phyloP scores from a whole-genome alignment of 2,797 vertebrate genomes.

The Meriones psammophilus region DNA sequence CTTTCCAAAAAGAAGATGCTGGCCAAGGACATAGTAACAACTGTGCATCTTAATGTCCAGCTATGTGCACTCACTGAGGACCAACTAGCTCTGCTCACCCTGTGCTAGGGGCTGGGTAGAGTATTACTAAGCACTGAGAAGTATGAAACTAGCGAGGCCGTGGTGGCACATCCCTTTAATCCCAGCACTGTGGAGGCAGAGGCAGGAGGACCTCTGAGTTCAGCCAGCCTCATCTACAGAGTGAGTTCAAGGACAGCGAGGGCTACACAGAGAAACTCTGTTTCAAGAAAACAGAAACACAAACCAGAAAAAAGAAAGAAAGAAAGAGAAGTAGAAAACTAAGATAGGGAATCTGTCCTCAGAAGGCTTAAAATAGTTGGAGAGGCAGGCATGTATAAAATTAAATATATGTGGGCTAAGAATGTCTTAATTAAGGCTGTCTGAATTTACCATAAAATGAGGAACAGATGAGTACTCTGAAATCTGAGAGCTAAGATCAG shows the following conservation, averaged over 20 bases:
- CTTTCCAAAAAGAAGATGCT: not conserved
- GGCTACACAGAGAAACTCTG: too few species aligned
- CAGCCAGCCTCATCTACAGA: too few species aligned
- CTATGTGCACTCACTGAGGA: not conserved
- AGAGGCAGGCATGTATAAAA: slow-evolving; percentile 25
- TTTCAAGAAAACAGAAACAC: too few species aligned
- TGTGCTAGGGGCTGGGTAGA: not conserved
- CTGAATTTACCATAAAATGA: slow-evolving; percentile 56
- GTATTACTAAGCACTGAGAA: not conserved
- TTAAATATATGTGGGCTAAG: slow-evolving; percentile 48
- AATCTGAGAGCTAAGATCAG: slow-evolving; percentile 61
- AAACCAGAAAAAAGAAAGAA: too few species aligned
- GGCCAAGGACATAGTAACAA: not conserved
- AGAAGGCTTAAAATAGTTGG: not conserved
- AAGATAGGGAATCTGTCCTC: slow-evolving; percentile 30
- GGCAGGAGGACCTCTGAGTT: too few species aligned
- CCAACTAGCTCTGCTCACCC: not conserved
- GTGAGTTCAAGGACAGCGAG: too few species aligned
- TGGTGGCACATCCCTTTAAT: too few species aligned
- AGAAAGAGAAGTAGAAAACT: not conserved
- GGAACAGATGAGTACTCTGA: slow-evolving; percentile 53
- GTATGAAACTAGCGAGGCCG: not conserved
- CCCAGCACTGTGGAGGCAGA: too few species aligned
- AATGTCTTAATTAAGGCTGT: slow-evolving; percentile 64
- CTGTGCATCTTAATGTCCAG: not conserved